A percentile compares a stretch with the other conserved stretches of the same genome.
Conservation (phyloP, 2,888 invertebrate genomes). For the Anthrax anthrax region DNA sequence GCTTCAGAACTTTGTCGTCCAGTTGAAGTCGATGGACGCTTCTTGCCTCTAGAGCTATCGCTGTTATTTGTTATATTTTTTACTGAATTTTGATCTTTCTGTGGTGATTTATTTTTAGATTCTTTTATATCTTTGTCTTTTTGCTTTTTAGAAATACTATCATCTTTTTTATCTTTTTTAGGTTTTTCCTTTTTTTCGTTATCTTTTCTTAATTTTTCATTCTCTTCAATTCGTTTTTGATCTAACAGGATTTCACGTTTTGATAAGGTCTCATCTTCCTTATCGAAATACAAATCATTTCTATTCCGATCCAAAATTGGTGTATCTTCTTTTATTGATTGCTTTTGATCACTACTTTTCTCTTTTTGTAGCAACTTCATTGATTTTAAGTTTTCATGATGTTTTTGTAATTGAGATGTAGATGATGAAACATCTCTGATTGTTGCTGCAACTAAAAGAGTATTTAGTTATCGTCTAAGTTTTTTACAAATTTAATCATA, state of each 20-base stretch:
- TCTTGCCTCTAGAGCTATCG: conserved; percentile 10
- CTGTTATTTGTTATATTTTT: conserved; percentile 18
- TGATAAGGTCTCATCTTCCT: conserved; percentile 34
- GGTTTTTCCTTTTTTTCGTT: conserved; percentile 8
- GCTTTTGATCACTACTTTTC: background rate
- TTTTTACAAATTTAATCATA: background rate
- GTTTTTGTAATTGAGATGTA: conserved; percentile 5
- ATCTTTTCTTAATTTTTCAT: conserved; percentile 12
- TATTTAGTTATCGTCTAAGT: background rate
- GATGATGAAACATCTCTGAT: conserved; percentile 32
- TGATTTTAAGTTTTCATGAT: conserved; percentile 1
- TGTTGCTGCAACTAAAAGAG: conserved; percentile 36
- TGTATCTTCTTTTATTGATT: conserved; percentile 6
- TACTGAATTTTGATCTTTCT: background rate
- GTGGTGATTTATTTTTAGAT: background rate
- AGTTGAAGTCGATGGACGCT: conserved; percentile 1
- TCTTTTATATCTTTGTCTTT: background rate
- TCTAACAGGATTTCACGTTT: conserved; percentile 29
- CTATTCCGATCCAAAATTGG: conserved; percentile 27
- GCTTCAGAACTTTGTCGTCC: conserved; percentile 3
- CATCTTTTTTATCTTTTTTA: background rate
- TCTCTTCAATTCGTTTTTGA: conserved; percentile 18
- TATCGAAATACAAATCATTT: conserved; percentile 35
- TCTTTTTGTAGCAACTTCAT: background rate
- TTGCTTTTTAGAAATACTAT: background rate